Evolutionary conservation across 2,797 vertebrate species (phyloP), one percentile per base, ranked within the genome.

Genomic region (Chiroxiphia lanceolata): DNA sequence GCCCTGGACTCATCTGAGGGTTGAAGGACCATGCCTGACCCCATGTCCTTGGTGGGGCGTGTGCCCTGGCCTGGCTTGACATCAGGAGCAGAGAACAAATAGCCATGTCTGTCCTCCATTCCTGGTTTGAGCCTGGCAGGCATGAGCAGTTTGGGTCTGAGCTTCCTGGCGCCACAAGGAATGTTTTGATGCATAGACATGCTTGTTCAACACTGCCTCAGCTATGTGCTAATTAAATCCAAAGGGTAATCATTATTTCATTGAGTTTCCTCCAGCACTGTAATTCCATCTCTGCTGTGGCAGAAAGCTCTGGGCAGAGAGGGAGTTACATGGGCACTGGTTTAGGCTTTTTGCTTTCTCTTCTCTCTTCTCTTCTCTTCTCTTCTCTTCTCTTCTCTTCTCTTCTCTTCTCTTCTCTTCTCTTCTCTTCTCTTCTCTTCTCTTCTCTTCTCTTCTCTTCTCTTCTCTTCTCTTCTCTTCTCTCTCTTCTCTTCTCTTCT

Each of bases 181-280:
- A 64, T 81, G 71, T 94, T 92, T 77, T 42, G 68, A 71, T 68
- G 83, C 42, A 56, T 27, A 68, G 75, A 64, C 15, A 11, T 74
- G 71, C 42, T 85, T 89, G 89, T 91, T 87, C 2, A 8, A 87
- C 83, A 92, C 11, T 0, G 6, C 74, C 71, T 76, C 63, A 53
- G 47, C 63, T 54, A 64, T 36, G 16, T 48, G 78, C 71, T 95
- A 85, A 96, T 96, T 95, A 92, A 95, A 91, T 85, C 93, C 92
- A 87, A 94, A 89, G 78, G 92, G 78, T 94, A 95, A 95, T 95
- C 87, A 89, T 94, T 95, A 95, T 95, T 94, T 95, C 90, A 94
- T 83, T 87, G 93, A 89, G 78, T 94, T 94, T 92, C 78, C 90
- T 91, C 68, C 57, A 80, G 92, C 0, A 0, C 81, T 96, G 96